phyloP scores from a whole-genome alignment of 2,113 vertebrate genomes.

The Cyprinodon tularosa region DNA sequence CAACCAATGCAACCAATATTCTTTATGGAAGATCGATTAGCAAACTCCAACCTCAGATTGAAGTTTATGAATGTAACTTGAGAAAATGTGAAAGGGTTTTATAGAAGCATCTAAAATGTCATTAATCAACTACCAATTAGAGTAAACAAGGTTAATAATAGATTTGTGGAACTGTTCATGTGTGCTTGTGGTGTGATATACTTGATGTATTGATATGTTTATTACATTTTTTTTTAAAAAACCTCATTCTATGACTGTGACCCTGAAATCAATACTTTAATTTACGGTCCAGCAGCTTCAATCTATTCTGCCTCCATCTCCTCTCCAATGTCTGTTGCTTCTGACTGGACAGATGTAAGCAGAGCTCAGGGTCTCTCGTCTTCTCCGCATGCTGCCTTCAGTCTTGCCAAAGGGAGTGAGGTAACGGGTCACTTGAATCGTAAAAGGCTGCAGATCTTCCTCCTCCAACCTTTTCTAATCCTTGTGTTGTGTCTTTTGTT shows the following conservation, averaged over 20 bases:
- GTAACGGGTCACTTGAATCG: constrained; percentile 59
- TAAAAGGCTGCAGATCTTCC: constrained; percentile 60
- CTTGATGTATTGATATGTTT: constrained; percentile 82
- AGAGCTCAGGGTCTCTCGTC: constrained; percentile 33
- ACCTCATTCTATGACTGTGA: constrained; percentile 76
- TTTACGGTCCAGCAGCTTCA: constrained; percentile 79
- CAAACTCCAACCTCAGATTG: neutral
- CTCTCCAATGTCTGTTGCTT: constrained; percentile 58
- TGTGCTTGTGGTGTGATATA: constrained; percentile 70
- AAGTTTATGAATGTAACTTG: neutral
- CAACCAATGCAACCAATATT: neutral
- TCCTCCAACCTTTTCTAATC: constrained; percentile 24
- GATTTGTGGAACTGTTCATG: constrained; percentile 60
- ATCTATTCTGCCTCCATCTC: constrained; percentile 73
- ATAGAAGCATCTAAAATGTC: constrained; percentile 36
- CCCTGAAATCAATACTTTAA: constrained; percentile 79
- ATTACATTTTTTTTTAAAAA: constrained; percentile 80
- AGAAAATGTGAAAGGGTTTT: constrained; percentile 13
- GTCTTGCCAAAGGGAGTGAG: constrained; percentile 53
- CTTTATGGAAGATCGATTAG: neutral
- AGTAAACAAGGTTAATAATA: constrained; percentile 76
- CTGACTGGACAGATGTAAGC: constrained; percentile 70
- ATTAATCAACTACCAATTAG: constrained; percentile 68
- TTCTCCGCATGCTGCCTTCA: constrained; percentile 26
- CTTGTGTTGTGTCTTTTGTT: constrained; percentile 6